Evolutionary conservation across 2,888 invertebrate genomes (phyloP), one percentile per base, ranked within the genome.

Genomic region (Orthonevra nobilis): DNA sequence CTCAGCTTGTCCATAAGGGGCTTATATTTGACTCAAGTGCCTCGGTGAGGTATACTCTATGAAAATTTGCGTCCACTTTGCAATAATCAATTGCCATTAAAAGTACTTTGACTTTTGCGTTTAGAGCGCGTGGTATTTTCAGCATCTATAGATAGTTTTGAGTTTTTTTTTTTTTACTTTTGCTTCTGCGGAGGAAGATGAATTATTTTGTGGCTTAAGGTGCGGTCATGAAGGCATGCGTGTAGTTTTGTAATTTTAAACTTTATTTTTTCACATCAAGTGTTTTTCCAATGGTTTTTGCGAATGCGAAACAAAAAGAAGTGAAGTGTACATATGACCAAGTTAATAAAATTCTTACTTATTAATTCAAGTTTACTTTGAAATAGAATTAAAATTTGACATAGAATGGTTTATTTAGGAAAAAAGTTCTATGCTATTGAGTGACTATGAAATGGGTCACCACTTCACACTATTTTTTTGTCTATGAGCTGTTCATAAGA

Each of bases 61-160:
- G 85, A 85, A 86, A 85, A 84, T 85, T 83, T 85, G 85, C 70
- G 70, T 86, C 86, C 86, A 86, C 86, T 86, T 85, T 83, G 82
- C 83, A 83, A 83, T 85, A 84, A 86, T 86, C 86, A 86, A 86
- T 86, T 86, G 86, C 84, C 86, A 86, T 86, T 86, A 86, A 86
- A 84, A 86, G 86, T 86, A 84, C 85, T 86, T 86, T 86, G 86
- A 86, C 86, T 86, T 83, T 42, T 42, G 26, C 32, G 20, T 44
- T 17, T 64, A 14, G 9, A 32, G 42, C 23, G 34, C 36, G 42
- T 34, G 44, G 32, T 23, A 7, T 32, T 20, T 32, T 44, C 52
- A 64, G 42, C 32, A 44, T 54, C 48, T 42, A n/a, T n/a, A n/a
- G n/a, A n/a, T n/a, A n/a, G n/a, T n/a, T 44, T 54, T 19, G 19